These are phyloP conservation scores for Gymnocheta viridis DNA, from an alignment of 2,888 invertebrate species.

Conservation along the genomic window DNA sequence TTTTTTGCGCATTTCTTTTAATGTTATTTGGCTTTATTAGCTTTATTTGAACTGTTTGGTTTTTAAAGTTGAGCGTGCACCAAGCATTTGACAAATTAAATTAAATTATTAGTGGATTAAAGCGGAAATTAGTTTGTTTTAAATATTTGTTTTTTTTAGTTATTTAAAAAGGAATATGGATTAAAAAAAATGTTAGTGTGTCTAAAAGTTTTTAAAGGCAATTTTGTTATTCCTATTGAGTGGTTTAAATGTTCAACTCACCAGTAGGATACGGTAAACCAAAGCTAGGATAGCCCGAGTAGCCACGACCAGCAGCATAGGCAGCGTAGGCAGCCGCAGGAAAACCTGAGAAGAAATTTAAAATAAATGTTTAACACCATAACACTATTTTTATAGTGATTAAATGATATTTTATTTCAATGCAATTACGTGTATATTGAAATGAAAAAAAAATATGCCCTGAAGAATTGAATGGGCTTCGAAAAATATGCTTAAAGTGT, in stretches of 20 bases:
- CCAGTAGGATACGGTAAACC: constrained; percentile 99
- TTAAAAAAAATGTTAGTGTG: background rate
- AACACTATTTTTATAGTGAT: no score
- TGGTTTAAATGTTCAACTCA: constrained; percentile 83
- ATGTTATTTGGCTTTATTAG: background rate
- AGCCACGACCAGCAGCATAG: constrained; percentile 97
- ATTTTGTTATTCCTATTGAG: background rate
- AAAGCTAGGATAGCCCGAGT: constrained; percentile 98
- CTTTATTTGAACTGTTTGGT: background rate
- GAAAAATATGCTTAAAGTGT: no score
- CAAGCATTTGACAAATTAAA: constrained; percentile 59
- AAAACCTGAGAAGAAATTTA: constrained; percentile 86
- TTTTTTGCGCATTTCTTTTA: background rate
- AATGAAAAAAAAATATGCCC: no score
- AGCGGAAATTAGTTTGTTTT: background rate
- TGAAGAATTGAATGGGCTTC: no score
- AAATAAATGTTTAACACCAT: background rate
- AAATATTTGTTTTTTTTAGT: background rate
- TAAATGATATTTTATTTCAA: no score
- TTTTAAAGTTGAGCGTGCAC: constrained; percentile 54
- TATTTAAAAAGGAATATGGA: background rate
- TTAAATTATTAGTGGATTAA: constrained; percentile 33
- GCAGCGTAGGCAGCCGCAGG: constrained; percentile 97
- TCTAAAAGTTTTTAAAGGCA: background rate
- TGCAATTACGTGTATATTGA: no score